Evolutionary conservation across 2,113 vertebrate genomes (phyloP), one percentile per base, ranked within the genome.

Genomic region (Suricata suricatta): DNA sequence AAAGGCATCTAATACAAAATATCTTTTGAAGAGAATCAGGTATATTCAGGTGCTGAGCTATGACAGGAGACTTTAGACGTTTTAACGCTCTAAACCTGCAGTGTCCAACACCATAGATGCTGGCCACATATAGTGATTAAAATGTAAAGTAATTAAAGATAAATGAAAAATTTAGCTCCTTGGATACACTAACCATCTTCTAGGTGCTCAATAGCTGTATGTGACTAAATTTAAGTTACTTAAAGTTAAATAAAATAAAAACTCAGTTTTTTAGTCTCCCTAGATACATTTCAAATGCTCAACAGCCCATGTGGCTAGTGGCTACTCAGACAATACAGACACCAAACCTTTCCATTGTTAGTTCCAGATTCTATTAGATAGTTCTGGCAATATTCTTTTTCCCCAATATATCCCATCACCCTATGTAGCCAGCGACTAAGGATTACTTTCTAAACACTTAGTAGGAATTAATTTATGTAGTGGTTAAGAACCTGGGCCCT

Each of bases 231-330:
- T 38, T 57, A 80, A 23, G 80, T 50, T 29, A 81, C 54, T 71
- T 57, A 71, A 85, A 81, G 86, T 94, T 19, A 77, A 63, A 90
- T 74, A 93, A 68, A 85, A 47, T 81, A 88, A 87, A 93, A 77
- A 35, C 29, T 82, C 8, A 44, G 5, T 31, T 85, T 35, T 33
- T 93, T 23, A 31, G 16, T 74, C 29, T 91, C 14, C n/a, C 23
- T 66, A 64, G 74, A 44, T 14, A 35, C 31, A 82, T 7, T 66
- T 88, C 38, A 76, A 64, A 25, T 17, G 2, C 19, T 23, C 9
- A 71, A 57, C 12, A 76, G 66, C 25, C 84, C 33, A 41, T 17
- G 6, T 69, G 41, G 23, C 15, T 35, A 69, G 47, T 17, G 52
- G 31, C 19, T 54, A 16, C 38, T 25, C 14, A 11, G 13, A 69